These are phyloP conservation scores for Fulica atra DNA, from an alignment of 2,113 vertebrate species.

Conservation along the genomic window DNA sequence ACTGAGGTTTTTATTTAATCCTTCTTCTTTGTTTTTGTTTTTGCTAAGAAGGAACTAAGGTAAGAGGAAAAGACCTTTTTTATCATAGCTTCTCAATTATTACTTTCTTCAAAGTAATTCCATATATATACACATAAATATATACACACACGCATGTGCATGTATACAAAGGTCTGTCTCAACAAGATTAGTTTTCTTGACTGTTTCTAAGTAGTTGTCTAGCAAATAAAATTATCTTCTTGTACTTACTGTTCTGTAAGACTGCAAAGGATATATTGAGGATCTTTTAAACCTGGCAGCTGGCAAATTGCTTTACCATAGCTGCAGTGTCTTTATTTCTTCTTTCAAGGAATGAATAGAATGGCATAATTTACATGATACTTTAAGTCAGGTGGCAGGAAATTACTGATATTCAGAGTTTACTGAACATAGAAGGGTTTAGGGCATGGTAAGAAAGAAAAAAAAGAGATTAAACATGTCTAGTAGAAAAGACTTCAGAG, in stretches of 20 bases:
- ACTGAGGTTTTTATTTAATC: background rate
- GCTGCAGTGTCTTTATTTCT: slow-evolving; percentile 4
- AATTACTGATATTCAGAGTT: background rate
- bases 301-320: slow-evolving; percentile 33
- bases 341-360: background rate
- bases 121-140: too few relatives aligned
- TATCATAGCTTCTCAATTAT: background rate
- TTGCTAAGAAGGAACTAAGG: background rate
- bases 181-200: background rate
- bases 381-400: background rate
- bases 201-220: slow-evolving; percentile 27
- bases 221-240: slow-evolving; percentile 31
- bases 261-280: background rate
- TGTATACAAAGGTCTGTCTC: background rate
- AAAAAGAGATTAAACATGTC: background rate
- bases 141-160: background rate
- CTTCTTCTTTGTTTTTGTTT: background rate
- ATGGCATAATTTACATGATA: background rate
- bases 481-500: background rate
- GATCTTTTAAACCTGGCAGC: slow-evolving; percentile 27
- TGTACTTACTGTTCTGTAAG: slow-evolving; percentile 36
- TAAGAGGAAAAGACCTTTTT: background rate
- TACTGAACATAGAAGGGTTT: background rate
- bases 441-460: background rate
- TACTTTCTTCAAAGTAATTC: background rate